A percentile compares a stretch with the other conserved stretches of the same genome.
phyloP scores from a whole-genome alignment of 2,113 vertebrate species.

The Morone saxatilis region DNA sequence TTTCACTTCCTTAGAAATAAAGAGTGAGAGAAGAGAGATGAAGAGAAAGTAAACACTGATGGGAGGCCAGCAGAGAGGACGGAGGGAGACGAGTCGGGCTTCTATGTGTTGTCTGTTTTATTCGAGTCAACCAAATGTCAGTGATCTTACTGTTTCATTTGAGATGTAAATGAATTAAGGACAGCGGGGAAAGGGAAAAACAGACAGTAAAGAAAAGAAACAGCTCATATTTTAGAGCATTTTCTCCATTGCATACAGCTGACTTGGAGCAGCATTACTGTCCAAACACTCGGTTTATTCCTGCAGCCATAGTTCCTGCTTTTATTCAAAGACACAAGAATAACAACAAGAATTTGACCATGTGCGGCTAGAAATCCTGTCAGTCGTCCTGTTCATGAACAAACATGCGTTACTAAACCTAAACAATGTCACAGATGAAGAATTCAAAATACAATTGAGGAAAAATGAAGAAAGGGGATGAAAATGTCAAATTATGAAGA shows the following conservation, averaged over 20 bases:
- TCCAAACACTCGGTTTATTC: neutral
- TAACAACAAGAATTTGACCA: neutral
- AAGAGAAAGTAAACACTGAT: conserved; percentile 3
- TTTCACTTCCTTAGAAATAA: conserved; percentile 22
- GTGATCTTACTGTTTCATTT: neutral
- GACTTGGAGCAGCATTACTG: too few species aligned
- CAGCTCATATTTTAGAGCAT: neutral
- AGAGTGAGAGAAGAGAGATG: neutral
- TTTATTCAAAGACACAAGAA: neutral
- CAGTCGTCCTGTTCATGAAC: neutral
- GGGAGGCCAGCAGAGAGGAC: neutral
- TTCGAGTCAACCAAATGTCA: neutral
- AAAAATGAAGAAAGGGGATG: neutral
- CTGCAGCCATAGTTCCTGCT: neutral
- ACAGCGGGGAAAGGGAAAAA: too few species aligned
- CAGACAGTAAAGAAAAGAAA: too few species aligned
- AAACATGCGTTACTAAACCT: neutral
- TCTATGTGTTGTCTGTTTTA: neutral
- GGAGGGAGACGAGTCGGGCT: neutral
- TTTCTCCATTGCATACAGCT: too few species aligned
- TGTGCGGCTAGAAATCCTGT: neutral
- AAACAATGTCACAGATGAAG: neutral
- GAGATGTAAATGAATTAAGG: too few species aligned
- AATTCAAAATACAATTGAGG: neutral
- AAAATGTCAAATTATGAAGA: neutral